phyloP scores from a whole-genome alignment of 2,797 vertebrate species.

The Saxicola maurus region DNA sequence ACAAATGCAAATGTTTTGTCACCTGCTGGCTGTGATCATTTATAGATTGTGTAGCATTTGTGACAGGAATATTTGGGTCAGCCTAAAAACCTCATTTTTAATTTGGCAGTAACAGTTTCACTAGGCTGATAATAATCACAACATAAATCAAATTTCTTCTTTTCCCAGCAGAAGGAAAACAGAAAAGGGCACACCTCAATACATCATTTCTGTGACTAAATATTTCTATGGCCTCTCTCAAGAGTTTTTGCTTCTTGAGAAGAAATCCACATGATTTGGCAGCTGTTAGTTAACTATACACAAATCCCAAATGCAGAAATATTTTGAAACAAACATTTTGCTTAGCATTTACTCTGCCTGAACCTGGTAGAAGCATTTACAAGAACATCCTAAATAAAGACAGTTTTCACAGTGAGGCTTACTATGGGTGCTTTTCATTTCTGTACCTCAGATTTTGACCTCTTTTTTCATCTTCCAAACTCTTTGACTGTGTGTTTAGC shows the following conservation, averaged over 20 bases:
- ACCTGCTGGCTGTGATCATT: not conserved
- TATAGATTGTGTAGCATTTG: not conserved
- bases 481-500: not conserved
- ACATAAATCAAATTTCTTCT: not conserved
- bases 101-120: not conserved
- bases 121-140: not conserved
- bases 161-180: not conserved
- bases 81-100: not conserved
- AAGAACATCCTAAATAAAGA: not conserved
- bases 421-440: not conserved
- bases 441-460: not conserved
- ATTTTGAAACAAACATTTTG: not conserved
- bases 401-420: not conserved
- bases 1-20: slow-evolving; percentile 25
- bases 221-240: not conserved
- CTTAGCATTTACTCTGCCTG: not conserved
- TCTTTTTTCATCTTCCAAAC: not conserved
- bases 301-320: not conserved
- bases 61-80: not conserved
- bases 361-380: not conserved
- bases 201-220: not conserved
- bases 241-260: not conserved
- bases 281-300: not conserved
- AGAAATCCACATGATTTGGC: not conserved
- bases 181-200: not conserved